phyloP scores from a whole-genome alignment of 2,888 invertebrate species.

The Hartigia nigra region DNA sequence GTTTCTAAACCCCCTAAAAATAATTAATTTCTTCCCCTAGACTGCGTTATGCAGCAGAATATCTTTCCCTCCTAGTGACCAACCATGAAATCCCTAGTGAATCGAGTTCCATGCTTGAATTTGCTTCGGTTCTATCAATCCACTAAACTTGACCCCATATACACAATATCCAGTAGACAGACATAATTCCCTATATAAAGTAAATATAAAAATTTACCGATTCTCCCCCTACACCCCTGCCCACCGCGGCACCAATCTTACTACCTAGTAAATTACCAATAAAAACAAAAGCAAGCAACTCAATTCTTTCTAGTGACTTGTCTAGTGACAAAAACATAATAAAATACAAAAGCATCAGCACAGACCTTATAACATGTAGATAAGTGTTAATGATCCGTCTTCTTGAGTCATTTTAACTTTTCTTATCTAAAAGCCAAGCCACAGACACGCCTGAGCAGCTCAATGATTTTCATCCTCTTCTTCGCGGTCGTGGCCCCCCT shows the following conservation, averaged over 20 bases:
- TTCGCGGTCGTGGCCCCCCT: not conserved
- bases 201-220: too few species aligned
- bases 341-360: not conserved
- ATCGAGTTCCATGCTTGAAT: constrained; percentile 20
- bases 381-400: not conserved
- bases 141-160: not conserved
- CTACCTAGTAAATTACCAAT: too few species aligned
- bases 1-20: constrained; percentile 16
- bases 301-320: not conserved
- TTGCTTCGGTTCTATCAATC: not conserved
- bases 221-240: too few species aligned
- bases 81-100: constrained; percentile 27
- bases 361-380: not conserved
- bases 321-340: not conserved
- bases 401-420: not conserved
- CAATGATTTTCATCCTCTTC: not conserved
- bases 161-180: too few species aligned
- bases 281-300: not conserved
- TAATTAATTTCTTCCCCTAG: constrained; percentile 28
- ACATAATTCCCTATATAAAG: too few species aligned
- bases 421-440: not conserved
- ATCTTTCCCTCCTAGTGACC: constrained; percentile 3
- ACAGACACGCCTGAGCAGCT: not conserved
- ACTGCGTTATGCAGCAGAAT: constrained; percentile 25
- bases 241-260: too few species aligned